Evolutionary conservation across 1,140 invertebrate species (phyloP), one percentile per base, ranked within the genome.

Genomic region (Cephus cinctus): DNA sequence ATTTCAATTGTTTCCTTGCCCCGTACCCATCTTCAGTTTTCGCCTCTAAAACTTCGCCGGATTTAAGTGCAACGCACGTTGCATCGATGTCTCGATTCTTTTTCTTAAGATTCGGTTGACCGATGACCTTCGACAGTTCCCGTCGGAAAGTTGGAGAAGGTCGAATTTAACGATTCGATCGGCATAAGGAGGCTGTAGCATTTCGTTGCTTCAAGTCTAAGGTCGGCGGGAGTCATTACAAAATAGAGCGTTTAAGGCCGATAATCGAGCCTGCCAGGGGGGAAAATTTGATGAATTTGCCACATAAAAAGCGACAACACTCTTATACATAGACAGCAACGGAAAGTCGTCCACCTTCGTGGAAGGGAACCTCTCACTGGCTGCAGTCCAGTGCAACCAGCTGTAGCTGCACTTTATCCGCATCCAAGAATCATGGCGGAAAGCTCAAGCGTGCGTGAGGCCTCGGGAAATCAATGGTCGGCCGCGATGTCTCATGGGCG

Each of bases 261-360:
- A 30, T 9, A 30, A 9, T 1, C 1, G 12, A 30, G 27, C 9
- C 27, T 30, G 27, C 27, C 9, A 9, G 9, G 27, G 11, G 34
- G 34, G 15, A 36, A 36, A 2, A 14, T 11, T 36, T 36, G 15
- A 4, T 31, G 6, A 39, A 34, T 35, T 32, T 35, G 5, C 4
- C 16, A 22, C 11, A 36, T 15, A 32, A 14, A 1, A 49, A 50
- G 47, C 43, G 43, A 50, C 15, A 43, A 47, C 23, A 14, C 44
- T 22, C 20, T 47, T 16, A 23, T 32, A 50, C 16, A 19, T 50
- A 20, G 43, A 53, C 42, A 44, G 35, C 54, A 23, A 19, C 22
- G 35, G 20, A 47, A 59, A 52, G 61, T 46, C 39, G 61, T 55
- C 59, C 40, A 53, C 57, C 57, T 63, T 63, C 59, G 49, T 18